A percentile compares a stretch with the other conserved stretches of the same genome.
Conservation (phyloP, 2,113 vertebrate genomes). For the Neotoma lepida region DNA sequence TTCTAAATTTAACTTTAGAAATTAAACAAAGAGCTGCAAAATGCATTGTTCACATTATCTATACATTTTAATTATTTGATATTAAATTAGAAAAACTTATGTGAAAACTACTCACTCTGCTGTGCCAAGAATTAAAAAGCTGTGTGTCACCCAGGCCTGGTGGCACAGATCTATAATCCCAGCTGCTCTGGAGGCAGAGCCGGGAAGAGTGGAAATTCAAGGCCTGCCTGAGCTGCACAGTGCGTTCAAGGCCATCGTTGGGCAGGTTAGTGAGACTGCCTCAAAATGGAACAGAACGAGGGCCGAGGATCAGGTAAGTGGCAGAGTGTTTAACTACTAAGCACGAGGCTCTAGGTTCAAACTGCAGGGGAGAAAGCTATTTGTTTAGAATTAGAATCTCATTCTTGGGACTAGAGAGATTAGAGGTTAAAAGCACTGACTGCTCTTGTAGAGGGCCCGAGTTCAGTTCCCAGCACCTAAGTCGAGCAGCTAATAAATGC, state of each 20-base stretch:
- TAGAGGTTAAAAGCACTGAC: neutral
- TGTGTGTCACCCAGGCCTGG: neutral
- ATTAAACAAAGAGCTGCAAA: neutral
- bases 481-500: neutral
- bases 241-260: neutral
- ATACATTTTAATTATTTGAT: constrained; percentile 50
- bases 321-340: too few relatives aligned
- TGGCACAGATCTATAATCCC: neutral
- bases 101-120: constrained; percentile 50
- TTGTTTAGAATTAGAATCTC: constrained; percentile 54
- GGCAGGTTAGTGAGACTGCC: neutral
- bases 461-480: neutral
- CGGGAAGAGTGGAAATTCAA: neutral
- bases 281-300: neutral
- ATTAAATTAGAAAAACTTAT: constrained; percentile 36
- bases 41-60: neutral
- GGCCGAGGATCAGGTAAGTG: neutral
- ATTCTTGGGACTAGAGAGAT: neutral
- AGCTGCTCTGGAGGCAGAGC: too few relatives aligned
- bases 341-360: neutral
- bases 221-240: neutral
- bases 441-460: neutral
- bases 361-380: neutral
- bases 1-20: constrained; percentile 1
- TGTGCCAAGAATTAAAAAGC: neutral